Conservation (phyloP, 1,140 invertebrate genomes). For the Pseudomyrmex gracilis region DNA sequence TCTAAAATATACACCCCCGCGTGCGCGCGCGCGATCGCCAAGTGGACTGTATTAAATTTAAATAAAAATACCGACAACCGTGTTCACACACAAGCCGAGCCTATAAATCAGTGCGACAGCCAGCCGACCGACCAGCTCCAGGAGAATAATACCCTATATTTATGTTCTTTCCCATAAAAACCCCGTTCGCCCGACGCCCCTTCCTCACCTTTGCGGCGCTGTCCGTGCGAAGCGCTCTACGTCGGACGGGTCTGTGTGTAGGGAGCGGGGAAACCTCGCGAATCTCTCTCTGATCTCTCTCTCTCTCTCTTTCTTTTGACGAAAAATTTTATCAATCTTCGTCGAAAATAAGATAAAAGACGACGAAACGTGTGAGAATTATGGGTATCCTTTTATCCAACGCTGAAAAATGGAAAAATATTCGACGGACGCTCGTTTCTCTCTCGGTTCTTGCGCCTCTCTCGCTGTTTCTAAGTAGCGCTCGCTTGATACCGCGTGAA, state of each 20-base stretch:
- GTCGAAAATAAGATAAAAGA: constrained; percentile 14
- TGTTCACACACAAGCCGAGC: constrained; percentile 83
- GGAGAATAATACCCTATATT: constrained; percentile 84
- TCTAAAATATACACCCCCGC: constrained; percentile 79
- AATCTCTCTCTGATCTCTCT: no score
- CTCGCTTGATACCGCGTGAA: constrained; percentile 31
- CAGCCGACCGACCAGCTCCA: constrained; percentile 79
- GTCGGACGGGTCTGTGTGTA: constrained; percentile 45
- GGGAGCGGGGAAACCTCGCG: constrained; percentile 29
- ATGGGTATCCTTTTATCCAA: constrained; percentile 18
- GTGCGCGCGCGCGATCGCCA: constrained; percentile 57
- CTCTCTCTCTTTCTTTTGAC: constrained; percentile 8
- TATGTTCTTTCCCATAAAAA: constrained; percentile 81
- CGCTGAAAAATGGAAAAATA: constrained; percentile 23
- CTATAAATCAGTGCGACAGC: constrained; percentile 84
- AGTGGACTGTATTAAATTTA: constrained; percentile 85
- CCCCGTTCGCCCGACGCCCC: constrained; percentile 77
- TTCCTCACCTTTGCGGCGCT: constrained; percentile 51
- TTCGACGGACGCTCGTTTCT: not conserved
- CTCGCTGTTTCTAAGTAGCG: constrained; percentile 25
- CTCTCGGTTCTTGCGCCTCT: not conserved
- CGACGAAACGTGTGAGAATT: constrained; percentile 25
- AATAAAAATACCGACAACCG: constrained; percentile 85
- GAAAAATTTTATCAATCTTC: constrained; percentile 44
- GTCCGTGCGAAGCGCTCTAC: constrained; percentile 55